phyloP scores from a whole-genome alignment of 1,140 invertebrate species.

The Aphidius ervi region DNA sequence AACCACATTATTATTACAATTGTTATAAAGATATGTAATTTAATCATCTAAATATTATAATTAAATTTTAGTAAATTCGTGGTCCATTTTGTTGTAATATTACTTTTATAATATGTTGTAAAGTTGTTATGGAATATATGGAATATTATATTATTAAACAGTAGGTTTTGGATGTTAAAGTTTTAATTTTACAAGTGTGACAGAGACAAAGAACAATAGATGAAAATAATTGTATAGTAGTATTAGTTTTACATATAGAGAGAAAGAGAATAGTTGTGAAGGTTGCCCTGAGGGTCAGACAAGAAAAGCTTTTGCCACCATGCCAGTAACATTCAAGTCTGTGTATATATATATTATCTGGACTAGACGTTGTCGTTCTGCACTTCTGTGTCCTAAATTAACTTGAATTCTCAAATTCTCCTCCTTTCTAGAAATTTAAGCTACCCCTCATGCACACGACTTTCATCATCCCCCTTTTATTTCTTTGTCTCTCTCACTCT shows the following conservation, averaged over 20 bases:
- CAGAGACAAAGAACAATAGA: no score
- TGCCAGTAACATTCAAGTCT: constrained; percentile 14
- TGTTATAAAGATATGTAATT: no score
- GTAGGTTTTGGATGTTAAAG: no score
- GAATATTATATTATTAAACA: no score
- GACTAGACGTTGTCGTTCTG: constrained; percentile 18
- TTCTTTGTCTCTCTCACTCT: background rate
- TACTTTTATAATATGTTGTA: no score
- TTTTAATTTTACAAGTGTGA: no score
- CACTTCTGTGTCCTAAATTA: constrained; percentile 32
- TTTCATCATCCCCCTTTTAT: background rate
- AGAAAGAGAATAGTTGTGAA: background rate
- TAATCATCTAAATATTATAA: no score
- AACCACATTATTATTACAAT: no score
- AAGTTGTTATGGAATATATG: no score
- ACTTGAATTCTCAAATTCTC: constrained; percentile 26
- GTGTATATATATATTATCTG: constrained; percentile 1
- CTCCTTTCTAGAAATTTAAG: background rate
- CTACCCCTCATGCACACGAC: background rate
- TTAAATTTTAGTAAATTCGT: no score
- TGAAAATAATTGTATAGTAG: background rate
- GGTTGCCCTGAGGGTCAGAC: constrained; percentile 2
- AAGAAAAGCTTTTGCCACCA: constrained; percentile 2
- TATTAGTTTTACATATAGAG: background rate
- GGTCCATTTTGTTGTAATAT: no score